phyloP scores from a whole-genome alignment of 2,797 vertebrate genomes.

The Cygnus olor region DNA sequence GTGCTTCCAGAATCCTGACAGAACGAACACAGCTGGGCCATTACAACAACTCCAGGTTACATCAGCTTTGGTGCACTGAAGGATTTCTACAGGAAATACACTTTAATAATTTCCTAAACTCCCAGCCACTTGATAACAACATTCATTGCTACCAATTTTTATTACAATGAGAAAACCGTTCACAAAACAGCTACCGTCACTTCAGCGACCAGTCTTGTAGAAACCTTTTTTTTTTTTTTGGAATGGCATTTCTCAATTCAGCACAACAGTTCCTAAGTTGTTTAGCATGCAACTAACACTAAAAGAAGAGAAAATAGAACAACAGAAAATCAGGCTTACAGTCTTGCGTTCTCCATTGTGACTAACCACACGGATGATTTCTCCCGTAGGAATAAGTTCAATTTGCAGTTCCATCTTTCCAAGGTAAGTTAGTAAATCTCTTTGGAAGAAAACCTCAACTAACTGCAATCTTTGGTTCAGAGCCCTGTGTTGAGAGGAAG shows the following conservation, averaged over 20 bases:
- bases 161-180: not conserved
- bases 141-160: not conserved
- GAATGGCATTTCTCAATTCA: not conserved
- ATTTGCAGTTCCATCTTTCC: conserved; percentile 75
- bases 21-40: not conserved
- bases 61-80: not conserved
- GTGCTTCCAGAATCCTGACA: not conserved
- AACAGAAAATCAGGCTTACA: conserved; percentile 64
- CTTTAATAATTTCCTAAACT: not conserved
- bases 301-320: not conserved
- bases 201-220: not conserved
- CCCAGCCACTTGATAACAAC: not conserved
- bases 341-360: conserved; percentile 68
- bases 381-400: conserved; percentile 78
- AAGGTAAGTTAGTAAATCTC: not conserved
- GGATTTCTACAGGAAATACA: not conserved
- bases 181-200: not conserved
- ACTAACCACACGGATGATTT: conserved; percentile 76
- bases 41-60: not conserved
- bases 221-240: accelerated
- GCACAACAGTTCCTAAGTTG: accelerated
- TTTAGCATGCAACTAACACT: not conserved
- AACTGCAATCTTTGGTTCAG: conserved; percentile 20
- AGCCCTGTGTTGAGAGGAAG: conserved; percentile 56
- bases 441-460: conserved; percentile 11